Evolutionary conservation across 2,888 invertebrate species (phyloP).

Genomic region (Branchipolynoe longqiensis): DNA sequence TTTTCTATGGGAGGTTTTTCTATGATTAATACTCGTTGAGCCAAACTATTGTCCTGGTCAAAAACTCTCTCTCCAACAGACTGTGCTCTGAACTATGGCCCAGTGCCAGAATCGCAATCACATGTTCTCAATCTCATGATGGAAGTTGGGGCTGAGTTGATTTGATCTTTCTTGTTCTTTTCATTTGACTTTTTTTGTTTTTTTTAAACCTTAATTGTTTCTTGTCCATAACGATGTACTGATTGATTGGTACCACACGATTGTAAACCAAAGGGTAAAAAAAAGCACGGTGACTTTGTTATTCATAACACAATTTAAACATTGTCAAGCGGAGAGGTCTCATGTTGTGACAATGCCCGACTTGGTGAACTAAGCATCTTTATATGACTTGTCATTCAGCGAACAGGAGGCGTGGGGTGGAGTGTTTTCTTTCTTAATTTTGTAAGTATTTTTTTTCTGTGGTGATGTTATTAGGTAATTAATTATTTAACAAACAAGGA

Average conservation of each 20-base stretch:
- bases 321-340: constrained; percentile 15
- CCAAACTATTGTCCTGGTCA: no score
- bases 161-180: background rate
- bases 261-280: constrained; percentile 42
- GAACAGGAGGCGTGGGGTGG: background rate
- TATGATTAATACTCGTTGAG: no score
- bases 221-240: background rate
- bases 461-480: constrained; percentile 36
- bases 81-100: no score
- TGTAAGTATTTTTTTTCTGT: no score
- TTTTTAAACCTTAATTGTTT: background rate
- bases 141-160: background rate
- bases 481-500: constrained; percentile 1
- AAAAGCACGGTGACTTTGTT: constrained; percentile 28
- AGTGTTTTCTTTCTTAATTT: no score
- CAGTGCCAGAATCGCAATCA: no score
- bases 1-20: constrained; percentile 41
- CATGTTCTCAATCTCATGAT: background rate
- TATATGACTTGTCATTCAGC: no score
- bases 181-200: background rate
- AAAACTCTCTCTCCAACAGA: no score
- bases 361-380: no score
- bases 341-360: background rate
- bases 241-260: no score
- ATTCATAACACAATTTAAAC: background rate